Percentiles rank a stretch among this genome's conserved stretches.
phyloP scores from a whole-genome alignment of 35 echinoderm and acorn worm species.

The Lytechinus pictus region DNA sequence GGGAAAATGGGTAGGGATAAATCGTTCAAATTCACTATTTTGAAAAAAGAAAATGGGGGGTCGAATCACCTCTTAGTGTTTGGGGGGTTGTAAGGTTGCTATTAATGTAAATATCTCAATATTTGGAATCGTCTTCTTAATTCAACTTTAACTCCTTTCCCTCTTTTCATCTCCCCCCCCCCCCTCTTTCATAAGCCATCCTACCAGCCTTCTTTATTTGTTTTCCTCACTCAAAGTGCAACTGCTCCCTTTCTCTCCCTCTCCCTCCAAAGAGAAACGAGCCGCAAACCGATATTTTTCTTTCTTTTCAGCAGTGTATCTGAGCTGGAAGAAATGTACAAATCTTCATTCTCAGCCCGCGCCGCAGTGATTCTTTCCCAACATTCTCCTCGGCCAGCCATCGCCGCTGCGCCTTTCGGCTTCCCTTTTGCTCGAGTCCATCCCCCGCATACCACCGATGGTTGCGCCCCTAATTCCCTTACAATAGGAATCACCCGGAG shows the following conservation, averaged over 20 bases:
- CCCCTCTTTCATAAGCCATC: not conserved
- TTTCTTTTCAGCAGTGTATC: constrained; percentile 42
- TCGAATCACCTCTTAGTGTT: no score
- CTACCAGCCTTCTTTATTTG: not conserved
- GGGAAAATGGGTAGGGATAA: no score
- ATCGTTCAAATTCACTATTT: no score
- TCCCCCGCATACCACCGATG: not conserved
- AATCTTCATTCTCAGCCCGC: not conserved
- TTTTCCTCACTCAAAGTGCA: not conserved
- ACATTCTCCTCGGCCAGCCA: not conserved
- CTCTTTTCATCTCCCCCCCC: not conserved
- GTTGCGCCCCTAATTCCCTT: constrained; percentile 17
- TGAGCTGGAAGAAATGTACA: constrained; percentile 28
- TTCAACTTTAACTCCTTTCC: no score
- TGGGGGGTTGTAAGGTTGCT: no score
- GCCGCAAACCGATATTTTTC: constrained; percentile 42
- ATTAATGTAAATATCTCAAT: no score
- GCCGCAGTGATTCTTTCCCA: not conserved
- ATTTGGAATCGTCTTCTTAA: no score
- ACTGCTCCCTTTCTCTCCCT: not conserved
- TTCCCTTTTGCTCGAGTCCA: not conserved
- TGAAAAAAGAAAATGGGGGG: no score
- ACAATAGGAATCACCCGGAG: constrained; percentile 18
- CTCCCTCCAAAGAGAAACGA: not conserved
- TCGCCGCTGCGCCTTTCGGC: not conserved